Conservation (phyloP, 2,888 invertebrate genomes). For the Chloromyia formosa region DNA sequence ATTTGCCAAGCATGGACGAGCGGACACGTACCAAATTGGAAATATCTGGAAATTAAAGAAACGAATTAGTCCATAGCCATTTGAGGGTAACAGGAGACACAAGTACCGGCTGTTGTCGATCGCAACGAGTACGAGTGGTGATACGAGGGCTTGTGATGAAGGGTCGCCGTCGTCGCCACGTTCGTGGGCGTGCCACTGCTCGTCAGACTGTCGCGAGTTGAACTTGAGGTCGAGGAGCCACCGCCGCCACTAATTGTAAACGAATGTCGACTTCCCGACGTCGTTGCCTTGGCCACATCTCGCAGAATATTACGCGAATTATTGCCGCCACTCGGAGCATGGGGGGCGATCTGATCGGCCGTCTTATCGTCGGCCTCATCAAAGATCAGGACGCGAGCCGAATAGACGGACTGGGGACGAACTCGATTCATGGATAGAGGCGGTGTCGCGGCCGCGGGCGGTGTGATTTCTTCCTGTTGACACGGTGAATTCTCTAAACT, state of each 20-base stretch:
- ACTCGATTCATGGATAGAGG: too few relatives aligned
- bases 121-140: conserved; percentile 62
- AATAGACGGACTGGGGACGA: conserved; percentile 72
- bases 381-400: conserved; percentile 79
- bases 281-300: background rate
- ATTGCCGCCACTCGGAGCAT: background rate
- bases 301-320: background rate
- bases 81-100: background rate
- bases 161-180: background rate
- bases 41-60: conserved; percentile 55
- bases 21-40: conserved; percentile 88
- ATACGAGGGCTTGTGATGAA: conserved; percentile 62
- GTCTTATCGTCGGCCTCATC: conserved; percentile 74
- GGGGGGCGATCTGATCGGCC: background rate
- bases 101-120: conserved; percentile 53
- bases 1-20: conserved; percentile 89
- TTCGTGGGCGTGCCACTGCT: background rate
- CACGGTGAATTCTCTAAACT: too few relatives aligned
- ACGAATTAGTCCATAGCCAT: background rate
- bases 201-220: background rate
- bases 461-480: too few relatives aligned
- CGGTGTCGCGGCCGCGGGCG: too few relatives aligned
- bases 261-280: conserved; percentile 60
- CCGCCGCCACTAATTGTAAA: conserved; percentile 59
- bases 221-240: background rate